Percentiles rank a stretch among this genome's conserved stretches.
These are phyloP conservation scores for Pithecia hirsuta DNA, from an alignment of 2,797 vertebrate genomes.

Conservation along the genomic window DNA sequence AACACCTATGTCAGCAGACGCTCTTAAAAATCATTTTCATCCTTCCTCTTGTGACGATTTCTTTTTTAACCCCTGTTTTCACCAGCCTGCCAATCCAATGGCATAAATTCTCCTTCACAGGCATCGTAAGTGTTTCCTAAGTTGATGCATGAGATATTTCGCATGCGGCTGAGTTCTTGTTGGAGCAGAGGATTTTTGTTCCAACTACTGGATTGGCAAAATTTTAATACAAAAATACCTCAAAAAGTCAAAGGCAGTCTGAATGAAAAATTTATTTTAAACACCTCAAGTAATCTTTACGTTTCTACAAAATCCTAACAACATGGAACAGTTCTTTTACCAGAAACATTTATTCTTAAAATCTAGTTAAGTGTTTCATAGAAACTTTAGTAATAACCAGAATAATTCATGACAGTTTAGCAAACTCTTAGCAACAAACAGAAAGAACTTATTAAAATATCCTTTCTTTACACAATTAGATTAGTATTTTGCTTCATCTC, in stretches of 20 bases:
- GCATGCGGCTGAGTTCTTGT: neutral
- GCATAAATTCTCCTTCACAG: neutral
- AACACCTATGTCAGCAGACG: neutral
- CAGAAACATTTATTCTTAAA: conserved; percentile 71
- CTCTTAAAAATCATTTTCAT: neutral
- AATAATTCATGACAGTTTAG: conserved; percentile 38
- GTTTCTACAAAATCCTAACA: conserved; percentile 43
- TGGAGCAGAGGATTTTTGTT: neutral
- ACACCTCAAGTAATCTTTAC: conserved; percentile 28
- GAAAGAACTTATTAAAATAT: conserved; percentile 37
- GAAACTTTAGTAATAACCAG: conserved; percentile 66
- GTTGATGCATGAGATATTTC: conserved; percentile 9
- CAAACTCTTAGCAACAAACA: conserved; percentile 46
- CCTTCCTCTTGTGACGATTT: neutral
- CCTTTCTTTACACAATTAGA: neutral
- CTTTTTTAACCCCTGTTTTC: neutral
- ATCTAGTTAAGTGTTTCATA: conserved; percentile 62
- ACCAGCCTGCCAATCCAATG: neutral
- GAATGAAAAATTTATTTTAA: conserved; percentile 56
- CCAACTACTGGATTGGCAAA: neutral
- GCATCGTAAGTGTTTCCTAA: conserved; percentile 28
- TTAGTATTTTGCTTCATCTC: conserved; percentile 13
- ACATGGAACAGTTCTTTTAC: conserved; percentile 46
- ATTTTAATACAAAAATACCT: conserved; percentile 15
- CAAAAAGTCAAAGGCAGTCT: conserved; percentile 22